Percentiles rank a stretch among this genome's conserved stretches.
phyloP scores from a whole-genome alignment of 1,140 invertebrate species.

The Bombus soroeensis region DNA sequence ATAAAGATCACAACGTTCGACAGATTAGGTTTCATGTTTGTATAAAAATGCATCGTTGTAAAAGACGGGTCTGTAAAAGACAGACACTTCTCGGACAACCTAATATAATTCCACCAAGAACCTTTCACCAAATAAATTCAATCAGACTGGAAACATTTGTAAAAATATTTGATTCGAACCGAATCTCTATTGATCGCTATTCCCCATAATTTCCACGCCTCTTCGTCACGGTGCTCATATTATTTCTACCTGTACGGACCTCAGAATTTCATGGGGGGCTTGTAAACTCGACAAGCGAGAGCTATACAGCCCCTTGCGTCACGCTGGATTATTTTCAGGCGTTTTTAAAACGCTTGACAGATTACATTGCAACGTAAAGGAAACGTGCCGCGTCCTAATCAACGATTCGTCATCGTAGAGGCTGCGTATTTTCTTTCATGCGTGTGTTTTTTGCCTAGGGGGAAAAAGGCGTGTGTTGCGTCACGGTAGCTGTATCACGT shows the following conservation, averaged over 20 bases:
- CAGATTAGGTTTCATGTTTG: too few species aligned
- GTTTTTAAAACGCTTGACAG: conserved; percentile 62
- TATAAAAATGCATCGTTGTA: too few species aligned
- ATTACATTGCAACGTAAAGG: conserved; percentile 34
- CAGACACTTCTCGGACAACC: too few species aligned
- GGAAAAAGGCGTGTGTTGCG: background rate
- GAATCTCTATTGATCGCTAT: background rate
- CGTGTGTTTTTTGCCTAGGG: background rate
- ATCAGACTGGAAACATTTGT: background rate
- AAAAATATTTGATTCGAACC: background rate
- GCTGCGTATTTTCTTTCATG: background rate
- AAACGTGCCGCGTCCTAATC: conserved; percentile 15
- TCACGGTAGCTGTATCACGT: background rate
- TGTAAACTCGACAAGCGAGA: conserved; percentile 16
- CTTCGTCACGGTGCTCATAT: background rate
- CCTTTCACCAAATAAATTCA: background rate
- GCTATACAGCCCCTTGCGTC: conserved; percentile 56
- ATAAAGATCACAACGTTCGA: too few species aligned
- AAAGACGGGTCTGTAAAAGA: too few species aligned
- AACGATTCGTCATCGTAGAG: conserved; percentile 2
- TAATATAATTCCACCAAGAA: background rate
- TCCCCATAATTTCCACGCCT: background rate
- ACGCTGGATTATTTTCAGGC: conserved; percentile 61
- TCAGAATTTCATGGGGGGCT: background rate
- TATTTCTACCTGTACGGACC: conserved; percentile 25